A percentile compares a stretch with the other conserved stretches of the same genome.
Evolutionary conservation across 2,888 invertebrate genomes (phyloP).

Genomic region (Eudasyphora cyanicolor): DNA sequence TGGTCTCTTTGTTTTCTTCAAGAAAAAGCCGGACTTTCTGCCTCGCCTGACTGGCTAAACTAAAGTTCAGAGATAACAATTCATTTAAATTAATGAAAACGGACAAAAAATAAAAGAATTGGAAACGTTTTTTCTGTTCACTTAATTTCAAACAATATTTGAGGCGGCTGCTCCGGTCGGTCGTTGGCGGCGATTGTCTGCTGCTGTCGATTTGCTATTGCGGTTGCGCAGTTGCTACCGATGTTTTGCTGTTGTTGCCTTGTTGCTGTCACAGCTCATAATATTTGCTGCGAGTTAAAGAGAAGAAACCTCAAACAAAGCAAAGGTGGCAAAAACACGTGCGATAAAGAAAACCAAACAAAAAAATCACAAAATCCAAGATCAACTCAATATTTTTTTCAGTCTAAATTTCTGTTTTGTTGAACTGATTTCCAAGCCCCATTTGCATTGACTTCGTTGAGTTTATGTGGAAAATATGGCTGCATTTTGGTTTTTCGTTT

Average conservation of each 20-base stretch:
- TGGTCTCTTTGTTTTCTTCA: too few species aligned
- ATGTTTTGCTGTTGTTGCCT: not conserved
- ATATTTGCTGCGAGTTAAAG: not conserved
- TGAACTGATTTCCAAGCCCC: not conserved
- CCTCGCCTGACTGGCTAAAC: not conserved
- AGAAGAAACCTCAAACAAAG: constrained; percentile 8
- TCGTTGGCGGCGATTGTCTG: too few species aligned
- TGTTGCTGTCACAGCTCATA: constrained; percentile 1
- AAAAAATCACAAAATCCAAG: not conserved
- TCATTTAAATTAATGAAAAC: constrained; percentile 23
- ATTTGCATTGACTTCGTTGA: not conserved
- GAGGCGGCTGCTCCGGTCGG: not conserved
- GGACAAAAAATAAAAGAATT: not conserved
- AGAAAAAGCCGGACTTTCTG: not conserved
- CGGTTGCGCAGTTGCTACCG: not conserved
- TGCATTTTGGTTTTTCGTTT: constrained; percentile 18
- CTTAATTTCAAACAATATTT: not conserved
- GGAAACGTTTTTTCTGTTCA: not conserved
- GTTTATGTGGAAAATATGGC: constrained; percentile 7
- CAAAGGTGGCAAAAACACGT: not conserved
- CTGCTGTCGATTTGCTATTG: not conserved
- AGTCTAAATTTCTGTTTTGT: not conserved
- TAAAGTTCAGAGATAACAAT: constrained; percentile 20
- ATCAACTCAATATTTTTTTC: not conserved
- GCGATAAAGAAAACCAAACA: not conserved